Base-by-base conservation (phyloP, 2,797 vertebrate genomes). In the Ctenopoma kingsleyae region DNA sequence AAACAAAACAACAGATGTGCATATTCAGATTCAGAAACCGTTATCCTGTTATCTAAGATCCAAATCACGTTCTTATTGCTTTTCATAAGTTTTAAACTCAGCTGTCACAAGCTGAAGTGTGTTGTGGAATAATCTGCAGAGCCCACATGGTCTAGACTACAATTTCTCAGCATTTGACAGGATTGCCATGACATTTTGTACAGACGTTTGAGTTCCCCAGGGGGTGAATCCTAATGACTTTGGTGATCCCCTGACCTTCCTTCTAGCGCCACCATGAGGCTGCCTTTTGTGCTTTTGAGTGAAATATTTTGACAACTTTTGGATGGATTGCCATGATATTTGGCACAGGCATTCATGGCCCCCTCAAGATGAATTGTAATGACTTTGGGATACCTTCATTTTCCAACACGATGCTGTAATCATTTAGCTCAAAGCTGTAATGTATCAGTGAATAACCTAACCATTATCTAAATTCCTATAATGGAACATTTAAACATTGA, bases 1-100 rank as follows among this genome's bases (percentile, higher is more conserved):
- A 79, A 87, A 77, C 38, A 55, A 78, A 84, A 66, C 67, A 51
- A 16, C 63, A 80, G 78, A 87, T 73, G 6, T 51, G 36, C 19
- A 30, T 57, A 44, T 72, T 82, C 46, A 51, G 50, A 43, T 74
- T 74, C 19, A 32, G 52, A 72, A 32, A 22, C 0, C 35, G 36
- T 76, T 52, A 58, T 66, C 22, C 17, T 57, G 12, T 67, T 57
- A 35, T 56, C 32, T 56, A 16, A 67, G 60, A 69, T 80, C 35
- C 41, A 68, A 35, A 76, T 58, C 7, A 36, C 30, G 32, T 19
- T 49, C 16, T 67, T 27, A 62, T 69, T 54, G 36, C 7, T 23
- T 72, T 76, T 70, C 15, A 66, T 19, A 55, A 22, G 16, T 62
- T 82, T 73, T 43, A 38, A 74, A 32, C 27, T 67, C 40, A 74